Evolutionary conservation across 2,113 vertebrate genomes (phyloP), one percentile per base, ranked within the genome.

Genomic region (Lipophrys pholis): DNA sequence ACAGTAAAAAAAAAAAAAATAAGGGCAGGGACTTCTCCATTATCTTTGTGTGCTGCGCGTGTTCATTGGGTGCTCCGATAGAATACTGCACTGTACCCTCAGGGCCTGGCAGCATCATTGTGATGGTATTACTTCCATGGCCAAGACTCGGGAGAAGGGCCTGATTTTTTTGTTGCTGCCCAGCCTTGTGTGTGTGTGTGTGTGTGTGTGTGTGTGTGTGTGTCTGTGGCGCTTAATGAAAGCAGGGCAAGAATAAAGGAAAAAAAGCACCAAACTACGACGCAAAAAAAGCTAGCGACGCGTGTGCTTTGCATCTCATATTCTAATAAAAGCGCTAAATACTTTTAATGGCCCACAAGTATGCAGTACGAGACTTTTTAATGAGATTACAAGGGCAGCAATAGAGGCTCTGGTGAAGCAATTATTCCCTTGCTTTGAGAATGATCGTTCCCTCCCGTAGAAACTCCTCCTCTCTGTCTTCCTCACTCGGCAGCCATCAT

Each of bases 101-200:
- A 57, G 65, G 89, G 84, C 76, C 70, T 75, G 69, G 80, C 81
- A 82, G 86, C 70, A 38, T 79, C 82, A 90, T 90, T 92, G 90
- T 91, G 85, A 86, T 75, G 80, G 88, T 82, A 91, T 93, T 92
- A 93, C 90, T 90, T 91, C 85, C 89, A 90, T 86, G 86, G 87
- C 81, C 69, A 72, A 85, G 80, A 77, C 79, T 85, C 78, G 7
- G 81, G 80, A 90, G 83, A 90, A 87, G 72, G 66, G 68, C 49
- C 11, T 41, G 51, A 30, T 66, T 60, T 12, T 60, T 66, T 58
- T 78, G 42, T 21, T 21, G 57, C 62, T 61, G 60, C 58, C 57
- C 63, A 42, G 63, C 60, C 78, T 82, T 86, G 84, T 89, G 78
- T 86, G 64, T 57, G 76, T 86, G 64, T 30, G 21, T 30, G 21